These are phyloP conservation scores for Drosophila kurseongensis DNA, from an alignment of 1,140 invertebrate species.

Conservation along the genomic window DNA sequence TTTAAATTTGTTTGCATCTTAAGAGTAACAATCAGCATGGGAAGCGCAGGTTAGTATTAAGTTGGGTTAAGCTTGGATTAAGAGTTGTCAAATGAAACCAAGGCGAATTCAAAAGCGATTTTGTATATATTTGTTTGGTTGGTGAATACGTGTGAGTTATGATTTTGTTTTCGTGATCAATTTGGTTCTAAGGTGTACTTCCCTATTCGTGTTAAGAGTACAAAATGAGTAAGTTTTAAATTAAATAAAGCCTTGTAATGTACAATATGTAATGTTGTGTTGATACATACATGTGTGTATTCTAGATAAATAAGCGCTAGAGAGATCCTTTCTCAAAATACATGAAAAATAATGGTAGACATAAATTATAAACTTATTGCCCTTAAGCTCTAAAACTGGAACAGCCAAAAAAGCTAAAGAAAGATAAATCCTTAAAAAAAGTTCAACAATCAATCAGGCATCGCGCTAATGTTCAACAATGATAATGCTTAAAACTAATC, in stretches of 20 bases:
- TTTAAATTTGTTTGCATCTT: conserved; percentile 29
- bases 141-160: conserved; percentile 28
- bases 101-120: conserved; percentile 41
- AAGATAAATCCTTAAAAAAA: conserved; percentile 53
- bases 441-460: conserved; percentile 59
- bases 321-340: conserved; percentile 77
- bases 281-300: conserved; percentile 50
- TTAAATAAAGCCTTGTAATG: conserved; percentile 61
- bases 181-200: conserved; percentile 16
- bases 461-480: conserved; percentile 31
- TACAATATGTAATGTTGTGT: conserved; percentile 62
- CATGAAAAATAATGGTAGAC: conserved; percentile 67
- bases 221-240: conserved; percentile 58
- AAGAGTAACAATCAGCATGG: conserved; percentile 53
- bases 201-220: conserved; percentile 31
- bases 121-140: conserved; percentile 46
- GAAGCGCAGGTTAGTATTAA: conserved; percentile 51
- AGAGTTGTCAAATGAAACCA: conserved; percentile 31
- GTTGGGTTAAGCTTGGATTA: conserved; percentile 44
- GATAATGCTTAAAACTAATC: conserved; percentile 49
- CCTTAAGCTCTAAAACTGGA: conserved; percentile 61
- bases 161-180: conserved; percentile 17
- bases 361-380: conserved; percentile 61
- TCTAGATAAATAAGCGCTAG: conserved; percentile 36
- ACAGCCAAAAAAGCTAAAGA: conserved; percentile 56